These are phyloP conservation scores for Daboia siamensis DNA, from an alignment of 2,113 vertebrate species.

Conservation along the genomic window DNA sequence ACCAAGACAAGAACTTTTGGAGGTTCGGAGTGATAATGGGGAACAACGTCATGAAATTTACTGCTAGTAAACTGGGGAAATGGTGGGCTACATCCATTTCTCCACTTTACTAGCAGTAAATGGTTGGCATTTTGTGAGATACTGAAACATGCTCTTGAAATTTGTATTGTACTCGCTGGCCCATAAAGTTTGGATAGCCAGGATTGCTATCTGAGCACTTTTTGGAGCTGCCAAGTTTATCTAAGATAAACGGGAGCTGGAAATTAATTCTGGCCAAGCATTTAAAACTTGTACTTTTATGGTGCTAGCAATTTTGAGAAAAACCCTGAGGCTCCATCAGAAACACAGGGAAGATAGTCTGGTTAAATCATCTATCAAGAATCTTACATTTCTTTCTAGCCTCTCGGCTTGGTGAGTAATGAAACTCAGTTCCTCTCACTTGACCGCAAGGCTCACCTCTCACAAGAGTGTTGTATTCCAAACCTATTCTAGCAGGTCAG, in stretches of 20 bases:
- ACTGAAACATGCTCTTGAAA: not conserved
- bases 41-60: not conserved
- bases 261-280: not conserved
- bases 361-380: constrained; percentile 33
- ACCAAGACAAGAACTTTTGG: not conserved
- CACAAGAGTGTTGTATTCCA: not conserved
- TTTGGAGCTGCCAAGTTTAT: not conserved
- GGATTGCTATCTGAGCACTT: not conserved
- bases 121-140: not conserved
- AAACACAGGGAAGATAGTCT: not conserved
- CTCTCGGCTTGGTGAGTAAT: constrained; percentile 17
- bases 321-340: not conserved
- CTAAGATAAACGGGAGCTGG: not conserved
- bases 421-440: constrained; percentile 18
- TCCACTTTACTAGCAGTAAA: too few relatives aligned
- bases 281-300: not conserved
- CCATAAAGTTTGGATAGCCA: not conserved
- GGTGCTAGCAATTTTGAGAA: not conserved
- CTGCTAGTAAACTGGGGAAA: not conserved
- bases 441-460: constrained; percentile 12
- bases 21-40: not conserved
- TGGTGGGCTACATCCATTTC: not conserved
- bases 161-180: not conserved
- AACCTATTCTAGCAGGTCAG: not conserved
- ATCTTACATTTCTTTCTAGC: constrained; percentile 14